phyloP scores from a whole-genome alignment of 2,113 vertebrate genomes.

The Proterorhinus semilunaris region DNA sequence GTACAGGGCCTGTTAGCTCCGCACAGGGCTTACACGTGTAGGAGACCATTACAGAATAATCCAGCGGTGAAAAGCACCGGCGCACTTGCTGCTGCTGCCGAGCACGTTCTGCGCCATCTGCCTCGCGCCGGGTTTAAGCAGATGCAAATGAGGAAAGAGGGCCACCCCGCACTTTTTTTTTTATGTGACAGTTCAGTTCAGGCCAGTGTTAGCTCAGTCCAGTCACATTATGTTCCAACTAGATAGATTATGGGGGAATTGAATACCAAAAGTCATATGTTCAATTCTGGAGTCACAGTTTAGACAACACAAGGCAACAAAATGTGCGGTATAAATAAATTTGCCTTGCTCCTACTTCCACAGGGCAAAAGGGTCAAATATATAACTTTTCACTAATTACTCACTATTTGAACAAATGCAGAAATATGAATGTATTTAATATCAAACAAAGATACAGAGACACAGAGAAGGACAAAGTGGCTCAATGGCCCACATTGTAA shows the following conservation, averaged over 20 bases:
- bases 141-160: slow-evolving; percentile 30
- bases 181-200: slow-evolving; percentile 50
- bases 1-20: slow-evolving; percentile 21
- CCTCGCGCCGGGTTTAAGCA: slow-evolving; percentile 45
- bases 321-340: too few relatives aligned
- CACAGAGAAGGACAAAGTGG: too few relatives aligned
- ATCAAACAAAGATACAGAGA: too few relatives aligned
- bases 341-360: too few relatives aligned
- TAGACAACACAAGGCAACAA: too few relatives aligned
- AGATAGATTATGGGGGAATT: neutral
- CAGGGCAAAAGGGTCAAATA: too few relatives aligned
- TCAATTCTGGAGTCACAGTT: too few relatives aligned
- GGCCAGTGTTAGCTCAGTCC: slow-evolving; percentile 38
- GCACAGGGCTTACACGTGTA: slow-evolving; percentile 59
- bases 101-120: slow-evolving; percentile 69
- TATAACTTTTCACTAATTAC: too few relatives aligned
- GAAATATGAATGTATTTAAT: too few relatives aligned
- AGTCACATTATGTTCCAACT: slow-evolving; percentile 7
- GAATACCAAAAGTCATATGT: too few relatives aligned
- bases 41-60: slow-evolving; percentile 70
- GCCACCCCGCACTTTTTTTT: slow-evolving; percentile 50
- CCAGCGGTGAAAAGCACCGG: slow-evolving; percentile 57
- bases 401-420: too few relatives aligned
- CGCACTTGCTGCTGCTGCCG: slow-evolving; percentile 41
- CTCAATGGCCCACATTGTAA: too few relatives aligned